Percentiles rank a stretch among this genome's conserved stretches.
phyloP scores from a whole-genome alignment of 2,888 invertebrate species.

The Agrotis puta region DNA sequence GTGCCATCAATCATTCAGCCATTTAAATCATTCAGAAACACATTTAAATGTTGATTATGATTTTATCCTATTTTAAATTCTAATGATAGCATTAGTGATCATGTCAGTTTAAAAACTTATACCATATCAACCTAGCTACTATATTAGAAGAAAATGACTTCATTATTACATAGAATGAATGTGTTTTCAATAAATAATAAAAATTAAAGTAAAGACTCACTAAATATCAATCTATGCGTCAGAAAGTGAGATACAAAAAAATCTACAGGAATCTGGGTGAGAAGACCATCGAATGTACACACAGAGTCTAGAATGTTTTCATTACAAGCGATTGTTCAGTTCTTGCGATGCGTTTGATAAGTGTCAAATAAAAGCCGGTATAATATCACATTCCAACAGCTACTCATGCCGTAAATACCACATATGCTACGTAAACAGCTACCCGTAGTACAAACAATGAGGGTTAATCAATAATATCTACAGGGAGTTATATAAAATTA shows the following conservation, averaged over 20 bases:
- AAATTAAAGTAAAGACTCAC: neutral
- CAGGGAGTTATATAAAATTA: conserved; percentile 28
- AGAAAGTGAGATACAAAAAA: conserved; percentile 4
- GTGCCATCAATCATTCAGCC: too few relatives aligned
- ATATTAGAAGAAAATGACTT: neutral
- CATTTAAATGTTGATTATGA: too few relatives aligned
- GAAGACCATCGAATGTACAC: neutral
- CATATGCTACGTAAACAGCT: conserved; percentile 7
- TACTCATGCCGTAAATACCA: conserved; percentile 6
- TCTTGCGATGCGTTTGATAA: neutral
- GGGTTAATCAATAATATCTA: conserved; percentile 43
- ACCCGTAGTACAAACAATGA: conserved; percentile 10
- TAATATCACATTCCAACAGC: neutral
- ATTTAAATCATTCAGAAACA: too few relatives aligned
- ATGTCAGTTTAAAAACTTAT: too few relatives aligned
- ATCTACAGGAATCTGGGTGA: conserved; percentile 20
- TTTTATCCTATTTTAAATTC: too few relatives aligned
- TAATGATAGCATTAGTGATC: too few relatives aligned
- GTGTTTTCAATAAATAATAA: neutral
- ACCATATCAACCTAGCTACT: neutral
- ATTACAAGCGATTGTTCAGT: conserved; percentile 3
- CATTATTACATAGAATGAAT: neutral
- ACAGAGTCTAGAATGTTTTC: neutral
- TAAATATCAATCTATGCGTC: neutral
- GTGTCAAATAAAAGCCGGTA: conserved; percentile 56